Base-by-base conservation (phyloP, 2,797 vertebrate genomes). In the Clarias pachynema region DNA sequence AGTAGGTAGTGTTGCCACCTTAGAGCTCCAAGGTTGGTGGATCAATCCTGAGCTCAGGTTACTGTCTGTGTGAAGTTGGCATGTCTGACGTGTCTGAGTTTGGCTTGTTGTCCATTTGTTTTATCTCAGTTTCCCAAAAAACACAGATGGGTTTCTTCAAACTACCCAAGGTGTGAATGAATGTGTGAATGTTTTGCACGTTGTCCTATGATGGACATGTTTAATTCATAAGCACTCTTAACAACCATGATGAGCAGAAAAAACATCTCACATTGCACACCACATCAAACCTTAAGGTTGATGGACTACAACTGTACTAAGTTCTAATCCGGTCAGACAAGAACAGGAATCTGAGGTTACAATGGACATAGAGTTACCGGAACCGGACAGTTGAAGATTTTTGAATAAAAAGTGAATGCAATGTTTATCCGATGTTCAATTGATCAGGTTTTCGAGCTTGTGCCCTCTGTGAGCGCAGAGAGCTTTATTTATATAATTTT, bases 11-110 rank as follows among this genome's bases (percentile, higher is more conserved):
- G 59, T 63, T 79, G 60, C 34, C 37, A 63, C 0, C 15, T 49
- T 1, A 49, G 40, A 29, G 60, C 59, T 44, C 34, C 37, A 63
- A 34, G 59, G 10, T 44, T 9, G 15, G 22, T 63, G 59, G 31
- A 37, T 79, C 77, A 63, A 44, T 62, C 75, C 26, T 62, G 75
- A 79, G 75, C 75, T 79, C 57, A 62, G 31, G 22, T 79, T 79
- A 37, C 57, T 37, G 57, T 79, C 31, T 62, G 57, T 34, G 34
- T 60, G 29, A 22, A 60, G 26, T 31, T 75, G 73, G 73, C 53
- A 34, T 57, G 73, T 75, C 73, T 75, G 53, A 12, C 0, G 0
- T 75, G 53, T 29, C 26, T 57, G 73, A 75, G 73, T 75, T 75
- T 75, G 72, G 49, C 72, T 34, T 75, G 53, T 57, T 56, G 5